Conservation (phyloP, 2,888 invertebrate genomes). For the Lottia gigantea region DNA sequence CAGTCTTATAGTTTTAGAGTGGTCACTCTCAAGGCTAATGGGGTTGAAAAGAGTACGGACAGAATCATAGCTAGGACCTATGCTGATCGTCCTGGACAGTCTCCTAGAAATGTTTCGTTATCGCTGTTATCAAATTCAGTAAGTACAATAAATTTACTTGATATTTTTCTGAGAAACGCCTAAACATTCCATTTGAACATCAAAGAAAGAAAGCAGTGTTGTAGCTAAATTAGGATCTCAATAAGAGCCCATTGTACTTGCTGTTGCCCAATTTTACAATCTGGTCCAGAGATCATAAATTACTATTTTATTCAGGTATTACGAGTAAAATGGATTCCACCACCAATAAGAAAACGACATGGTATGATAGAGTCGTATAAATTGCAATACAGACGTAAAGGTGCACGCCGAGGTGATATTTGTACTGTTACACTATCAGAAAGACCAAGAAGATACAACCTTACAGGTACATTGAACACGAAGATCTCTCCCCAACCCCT, state of each 20-base stretch:
- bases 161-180: no score
- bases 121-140: slow-evolving; percentile 16
- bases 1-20: slow-evolving; percentile 30
- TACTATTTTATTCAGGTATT: slow-evolving; percentile 76
- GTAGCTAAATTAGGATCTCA: no score
- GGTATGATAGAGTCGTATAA: slow-evolving; percentile 94
- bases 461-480: slow-evolving; percentile 29
- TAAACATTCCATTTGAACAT: neutral
- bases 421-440: slow-evolving; percentile 70
- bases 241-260: neutral
- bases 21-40: slow-evolving; percentile 22
- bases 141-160: no score
- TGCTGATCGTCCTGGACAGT: slow-evolving; percentile 23
- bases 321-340: slow-evolving; percentile 90
- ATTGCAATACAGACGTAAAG: slow-evolving; percentile 79
- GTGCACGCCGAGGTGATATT: slow-evolving; percentile 71
- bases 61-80: slow-evolving; percentile 20
- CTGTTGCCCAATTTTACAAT: neutral
- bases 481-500: no score
- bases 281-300: no score
- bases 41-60: slow-evolving; percentile 18
- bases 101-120: slow-evolving; percentile 21
- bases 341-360: slow-evolving; percentile 81
- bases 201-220: neutral
- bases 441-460: slow-evolving; percentile 27